Conservation (phyloP, 2,113 vertebrate species). For the Eubucco bourcierii region DNA sequence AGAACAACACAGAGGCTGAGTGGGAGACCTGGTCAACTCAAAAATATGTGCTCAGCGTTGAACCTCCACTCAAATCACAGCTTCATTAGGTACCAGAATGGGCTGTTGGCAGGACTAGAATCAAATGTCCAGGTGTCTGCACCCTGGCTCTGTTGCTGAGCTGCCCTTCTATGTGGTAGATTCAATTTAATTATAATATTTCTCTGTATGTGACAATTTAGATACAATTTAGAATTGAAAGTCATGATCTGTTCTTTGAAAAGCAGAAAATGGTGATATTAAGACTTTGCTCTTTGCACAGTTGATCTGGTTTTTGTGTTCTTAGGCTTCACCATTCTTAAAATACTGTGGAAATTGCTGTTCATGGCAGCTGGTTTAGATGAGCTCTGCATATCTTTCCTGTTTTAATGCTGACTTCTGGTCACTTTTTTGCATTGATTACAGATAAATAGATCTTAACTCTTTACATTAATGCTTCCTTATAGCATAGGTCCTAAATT, state of each 20-base stretch:
- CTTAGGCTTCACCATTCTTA: background rate
- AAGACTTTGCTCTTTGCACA: background rate
- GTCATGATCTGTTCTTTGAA: background rate
- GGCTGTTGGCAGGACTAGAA: background rate
- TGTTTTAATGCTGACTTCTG: background rate
- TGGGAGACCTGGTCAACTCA: background rate
- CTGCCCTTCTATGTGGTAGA: background rate
- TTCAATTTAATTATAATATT: background rate
- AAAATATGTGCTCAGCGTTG: background rate
- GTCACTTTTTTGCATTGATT: background rate
- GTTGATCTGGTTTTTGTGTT: background rate
- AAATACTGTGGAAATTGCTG: background rate
- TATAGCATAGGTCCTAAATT: background rate
- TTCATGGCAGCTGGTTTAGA: background rate
- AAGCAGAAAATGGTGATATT: background rate
- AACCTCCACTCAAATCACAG: background rate
- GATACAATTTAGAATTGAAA: background rate
- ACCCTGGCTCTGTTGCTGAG: background rate
- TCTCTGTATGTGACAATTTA: background rate
- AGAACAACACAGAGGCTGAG: background rate
- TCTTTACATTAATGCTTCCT: background rate
- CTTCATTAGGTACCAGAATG: background rate
- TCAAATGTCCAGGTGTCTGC: background rate
- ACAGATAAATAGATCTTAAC: background rate
- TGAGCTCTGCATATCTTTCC: background rate